Evolutionary conservation across 2,888 invertebrate genomes (phyloP), one percentile per base, ranked within the genome.

Genomic region (Troides aeacus): DNA sequence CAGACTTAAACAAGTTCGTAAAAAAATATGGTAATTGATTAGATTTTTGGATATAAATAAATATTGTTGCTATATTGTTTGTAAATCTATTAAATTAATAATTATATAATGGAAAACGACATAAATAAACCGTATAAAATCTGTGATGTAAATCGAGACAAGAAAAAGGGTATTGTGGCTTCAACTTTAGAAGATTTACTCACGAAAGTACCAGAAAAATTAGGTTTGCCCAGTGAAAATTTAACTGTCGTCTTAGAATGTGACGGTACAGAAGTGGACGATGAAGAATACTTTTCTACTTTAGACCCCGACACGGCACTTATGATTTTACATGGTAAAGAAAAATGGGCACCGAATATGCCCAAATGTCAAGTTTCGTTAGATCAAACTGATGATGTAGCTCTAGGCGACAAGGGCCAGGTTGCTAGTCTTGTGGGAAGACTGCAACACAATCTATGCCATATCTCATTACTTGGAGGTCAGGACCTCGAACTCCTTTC

Each of bases 251-350:
- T 97, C 57, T 91, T 98, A 76, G 98, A 98, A 85, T 95, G 95
- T 64, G 98, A 98, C 90, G 98, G 98, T 50, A 98, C 98, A 0
- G 98, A 98, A 93, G 97, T 98, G 64, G 98, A 98, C 79, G 98
- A 98, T 82, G 98, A 98, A 85, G 98, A 98, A 84, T 98, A 98
- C 88, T 98, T 98, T 86, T 96, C 96, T 63, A 98, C 98, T 3
- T 92, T 98, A 74, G 97, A 98, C 78, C 95, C 95, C 74, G 97
- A 98, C 81, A 97, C 97, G 23, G 95, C 95, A 80, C 93, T 97
- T 73, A 97, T 97, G 96, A 94, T 97, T 64, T 93, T 97, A 66
- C 94, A 94, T 74, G 95, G 95, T 10, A 94, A 94, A 76, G 96
- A 97, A 84, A 96, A 95, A 82, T 97, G 97, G 97, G 89, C 93